phyloP scores from a whole-genome alignment of 2,797 vertebrate species.

The Anomalospiza imberbis region DNA sequence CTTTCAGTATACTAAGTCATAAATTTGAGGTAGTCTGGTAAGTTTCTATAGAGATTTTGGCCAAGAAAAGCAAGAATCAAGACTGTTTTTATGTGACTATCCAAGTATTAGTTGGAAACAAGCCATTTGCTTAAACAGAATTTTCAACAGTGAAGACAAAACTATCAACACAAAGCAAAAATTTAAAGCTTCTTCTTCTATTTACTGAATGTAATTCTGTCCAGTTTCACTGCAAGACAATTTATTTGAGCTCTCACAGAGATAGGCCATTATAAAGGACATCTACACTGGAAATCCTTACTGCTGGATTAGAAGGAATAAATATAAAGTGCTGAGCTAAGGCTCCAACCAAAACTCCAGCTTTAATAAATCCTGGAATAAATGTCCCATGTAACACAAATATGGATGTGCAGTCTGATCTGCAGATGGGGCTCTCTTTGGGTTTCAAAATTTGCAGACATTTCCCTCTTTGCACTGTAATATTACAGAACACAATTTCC shows the following conservation, averaged over 20 bases:
- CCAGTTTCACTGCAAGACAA: neutral
- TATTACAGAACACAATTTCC: neutral
- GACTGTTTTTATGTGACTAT: neutral
- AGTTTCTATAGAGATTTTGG: neutral
- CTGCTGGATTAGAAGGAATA: neutral
- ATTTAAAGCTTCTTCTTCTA: neutral
- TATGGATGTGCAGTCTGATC: neutral
- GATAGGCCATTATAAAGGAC: neutral
- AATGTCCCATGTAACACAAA: neutral
- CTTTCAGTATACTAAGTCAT: neutral
- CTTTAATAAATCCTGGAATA: neutral
- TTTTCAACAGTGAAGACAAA: neutral
- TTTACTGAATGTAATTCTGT: neutral
- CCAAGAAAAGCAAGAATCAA: neutral
- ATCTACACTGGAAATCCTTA: neutral
- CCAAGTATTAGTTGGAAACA: neutral
- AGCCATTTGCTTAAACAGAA: neutral
- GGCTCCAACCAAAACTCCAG: neutral
- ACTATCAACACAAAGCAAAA: neutral
- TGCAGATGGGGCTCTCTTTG: neutral
- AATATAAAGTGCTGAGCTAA: neutral
- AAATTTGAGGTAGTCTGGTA: neutral
- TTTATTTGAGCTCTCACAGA: neutral
- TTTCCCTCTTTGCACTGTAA: neutral
- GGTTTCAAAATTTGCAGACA: neutral